Evolutionary conservation across 2,888 invertebrate species (phyloP), one percentile per base, ranked within the genome.

Genomic region (Mesoligia furuncula): DNA sequence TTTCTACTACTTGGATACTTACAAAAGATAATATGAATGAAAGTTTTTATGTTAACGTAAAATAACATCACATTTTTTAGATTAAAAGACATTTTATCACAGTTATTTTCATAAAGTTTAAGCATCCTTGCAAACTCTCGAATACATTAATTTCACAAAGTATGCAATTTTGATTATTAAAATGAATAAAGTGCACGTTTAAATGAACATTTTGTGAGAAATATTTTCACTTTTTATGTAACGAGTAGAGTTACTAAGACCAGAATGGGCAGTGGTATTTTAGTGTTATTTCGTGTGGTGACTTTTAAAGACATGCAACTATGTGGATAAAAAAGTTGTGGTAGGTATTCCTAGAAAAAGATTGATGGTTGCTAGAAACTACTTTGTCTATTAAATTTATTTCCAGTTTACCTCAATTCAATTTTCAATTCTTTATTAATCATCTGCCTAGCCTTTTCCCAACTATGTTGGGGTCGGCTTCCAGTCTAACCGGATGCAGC

Each of bases 151-250:
- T 78, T 86, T 83, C 57, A 51, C 27, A 54, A 74, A 70, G 64
- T 77, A 73, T 83, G 72, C 74, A 77, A 77, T 83, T 83, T 66
- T 78, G 73, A 86, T 86, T 77, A 83, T 83, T 74, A 83, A 82
- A 83, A 76, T 31, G 31, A 85, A 85, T 70, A 73, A 81, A 82
- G 51, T 70, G 51, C 51, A 68, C 31, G 54, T 75, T 71, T 27
- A 75, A 74, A 74, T 74, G 59, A 72, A 69, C 27, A 45, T 83
- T 82, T 61, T 51, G 27, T 77, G 31, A 51, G 61, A 59, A 72
- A 51, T 72, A 69, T 71, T 73, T 73, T 83, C 31, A 27, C 54
- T 54, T 67, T 85, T 48, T 45, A 59, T 68, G 45, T 65, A 54
- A 64, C 13, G 31, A 57, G n/a, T 39, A 57, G 62, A 68, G 27